A percentile compares a stretch with the other conserved stretches of the same genome.
These are phyloP conservation scores for Puma concolor DNA, from an alignment of 2,113 vertebrate genomes.

Conservation along the genomic window DNA sequence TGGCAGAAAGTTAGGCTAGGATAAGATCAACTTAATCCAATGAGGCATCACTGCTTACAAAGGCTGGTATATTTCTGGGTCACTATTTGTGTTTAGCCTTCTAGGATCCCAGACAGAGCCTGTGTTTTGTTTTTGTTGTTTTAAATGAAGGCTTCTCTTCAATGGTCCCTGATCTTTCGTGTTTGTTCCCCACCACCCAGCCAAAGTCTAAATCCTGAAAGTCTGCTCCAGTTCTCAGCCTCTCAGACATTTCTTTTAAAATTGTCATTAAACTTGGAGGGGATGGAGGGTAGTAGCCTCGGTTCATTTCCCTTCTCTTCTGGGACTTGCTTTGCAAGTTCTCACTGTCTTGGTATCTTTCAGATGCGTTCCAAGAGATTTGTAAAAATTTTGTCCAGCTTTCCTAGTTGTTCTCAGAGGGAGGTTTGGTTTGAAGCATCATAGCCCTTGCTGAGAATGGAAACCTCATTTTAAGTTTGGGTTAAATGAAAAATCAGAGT, in stretches of 20 bases:
- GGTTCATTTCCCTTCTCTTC: neutral
- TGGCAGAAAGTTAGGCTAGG: neutral
- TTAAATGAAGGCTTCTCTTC: neutral
- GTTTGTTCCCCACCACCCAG: neutral
- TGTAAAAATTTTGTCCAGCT: neutral
- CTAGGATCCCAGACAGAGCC: neutral
- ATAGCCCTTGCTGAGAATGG: neutral
- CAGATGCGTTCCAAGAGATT: neutral
- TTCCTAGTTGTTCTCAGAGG: neutral
- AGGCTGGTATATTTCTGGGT: neutral
- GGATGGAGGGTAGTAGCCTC: neutral
- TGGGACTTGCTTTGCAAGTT: neutral
- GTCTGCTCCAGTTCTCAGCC: neutral
- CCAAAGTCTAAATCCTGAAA: conserved; percentile 8
- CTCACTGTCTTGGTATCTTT: neutral
- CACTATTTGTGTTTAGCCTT: neutral
- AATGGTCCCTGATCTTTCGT: neutral
- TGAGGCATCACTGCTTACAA: neutral
- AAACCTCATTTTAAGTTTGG: conserved; percentile 49
- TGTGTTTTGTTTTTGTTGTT: neutral
- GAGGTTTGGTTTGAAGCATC: neutral
- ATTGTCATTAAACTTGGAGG: neutral
- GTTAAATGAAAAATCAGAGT: neutral
- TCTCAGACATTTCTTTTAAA: neutral
- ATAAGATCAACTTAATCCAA: neutral